Base-by-base conservation (phyloP, 2,888 invertebrate genomes). In the Timandra comae region DNA sequence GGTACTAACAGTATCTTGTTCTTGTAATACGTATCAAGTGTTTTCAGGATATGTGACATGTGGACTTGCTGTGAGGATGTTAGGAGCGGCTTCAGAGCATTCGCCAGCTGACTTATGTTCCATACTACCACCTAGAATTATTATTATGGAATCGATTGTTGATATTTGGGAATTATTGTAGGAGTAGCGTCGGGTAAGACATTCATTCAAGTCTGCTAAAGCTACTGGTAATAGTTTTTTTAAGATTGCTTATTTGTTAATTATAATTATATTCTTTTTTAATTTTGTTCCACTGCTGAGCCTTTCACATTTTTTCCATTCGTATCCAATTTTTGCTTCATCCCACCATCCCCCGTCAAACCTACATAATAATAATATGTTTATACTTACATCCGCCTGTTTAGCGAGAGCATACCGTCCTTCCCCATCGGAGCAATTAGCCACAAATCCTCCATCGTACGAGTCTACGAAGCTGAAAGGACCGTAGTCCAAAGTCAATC, bases 381-480 rank as follows among this genome's bases (percentile, higher is more conserved):
- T 20, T 26, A 28, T 27, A 11, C 69, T 71, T 41, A 91, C 89
- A 52, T 87, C 87, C 29, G 90, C 87, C 54, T 91, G 91, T 38
- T 88, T 88, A 5, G 78, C 75, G 35, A 88, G 82, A 3, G 88
- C 72, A 52, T 91, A 91, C 41, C 90, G 70, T 12, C 87, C 87
- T 58, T 88, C 88, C 38, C 89, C 88, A 63, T 90, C 91, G 25
- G 89, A 91, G 30, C 81, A 81, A 61, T 91, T 91, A 11, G 90
- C 88, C 3, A 90, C 86, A 49, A 86, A 90, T 7, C 87, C 82
- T 1, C 88, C 87, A 49, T 91, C 88, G 53, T 87, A 91, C 0
- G 86, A 82, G 52, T 91, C 91, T 46, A 91, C 81, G 50, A 91
- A 91, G 1, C 91, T 91, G 59, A 84, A 91, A 0, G 91, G 91